Evolutionary conservation across 2,113 vertebrate genomes (phyloP).

Genomic region (Illadopsis cleaveri): DNA sequence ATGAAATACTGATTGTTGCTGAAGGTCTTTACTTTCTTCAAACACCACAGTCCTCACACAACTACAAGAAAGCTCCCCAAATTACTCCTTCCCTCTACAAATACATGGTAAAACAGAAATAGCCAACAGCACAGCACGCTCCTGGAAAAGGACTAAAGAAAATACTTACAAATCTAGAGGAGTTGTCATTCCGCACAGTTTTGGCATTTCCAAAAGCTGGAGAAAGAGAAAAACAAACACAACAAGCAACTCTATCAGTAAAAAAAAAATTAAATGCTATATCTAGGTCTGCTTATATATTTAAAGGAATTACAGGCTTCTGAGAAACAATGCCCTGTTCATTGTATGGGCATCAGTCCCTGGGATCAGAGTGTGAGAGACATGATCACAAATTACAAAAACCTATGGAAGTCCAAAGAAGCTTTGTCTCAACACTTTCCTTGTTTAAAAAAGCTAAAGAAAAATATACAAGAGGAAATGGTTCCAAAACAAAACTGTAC

Average conservation of each 20-base stretch:
- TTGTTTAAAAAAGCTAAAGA: not conserved
- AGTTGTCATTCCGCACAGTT: constrained; percentile 97
- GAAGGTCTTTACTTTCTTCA: not conserved
- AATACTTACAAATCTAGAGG: constrained; percentile 98
- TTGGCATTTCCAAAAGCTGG: constrained; percentile 99
- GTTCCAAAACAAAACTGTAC: not conserved
- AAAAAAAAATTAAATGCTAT: not conserved
- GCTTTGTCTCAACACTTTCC: not conserved
- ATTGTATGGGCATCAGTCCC: not conserved
- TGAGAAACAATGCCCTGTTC: not conserved
- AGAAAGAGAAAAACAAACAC: constrained; percentile 42
- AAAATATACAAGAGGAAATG: not conserved
- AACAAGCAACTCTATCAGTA: not conserved
- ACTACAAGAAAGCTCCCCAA: not conserved
- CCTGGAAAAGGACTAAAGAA: not conserved
- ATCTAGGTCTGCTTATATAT: not conserved
- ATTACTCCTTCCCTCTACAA: not conserved
- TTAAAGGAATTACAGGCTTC: not conserved
- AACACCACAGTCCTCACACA: not conserved
- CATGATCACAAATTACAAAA: not conserved
- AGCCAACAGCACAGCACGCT: fast-evolving
- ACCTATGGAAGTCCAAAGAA: not conserved
- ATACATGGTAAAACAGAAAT: not conserved
- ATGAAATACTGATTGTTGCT: not conserved
- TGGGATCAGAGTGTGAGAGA: not conserved